Percentiles rank a stretch among this genome's conserved stretches.
Evolutionary conservation across 2,797 vertebrate species (phyloP).

Genomic region (Poeciliopsis paucimaculata): DNA sequence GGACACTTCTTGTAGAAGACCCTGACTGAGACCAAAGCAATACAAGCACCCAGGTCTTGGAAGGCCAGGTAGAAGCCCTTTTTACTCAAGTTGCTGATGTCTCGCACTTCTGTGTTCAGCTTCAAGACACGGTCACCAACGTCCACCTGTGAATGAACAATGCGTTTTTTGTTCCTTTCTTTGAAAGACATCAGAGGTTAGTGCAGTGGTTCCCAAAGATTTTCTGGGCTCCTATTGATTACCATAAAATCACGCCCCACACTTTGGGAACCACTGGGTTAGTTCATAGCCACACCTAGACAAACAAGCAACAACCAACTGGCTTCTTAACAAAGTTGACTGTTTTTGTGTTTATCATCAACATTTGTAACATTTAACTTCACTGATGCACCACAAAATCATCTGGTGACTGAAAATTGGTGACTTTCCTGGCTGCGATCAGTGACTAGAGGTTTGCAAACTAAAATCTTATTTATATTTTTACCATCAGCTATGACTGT

Average conservation of each 20-base stretch:
- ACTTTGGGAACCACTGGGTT: not conserved
- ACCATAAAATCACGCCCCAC: too few relatives aligned
- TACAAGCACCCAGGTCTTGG: conserved; percentile 86
- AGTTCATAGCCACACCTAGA: not conserved
- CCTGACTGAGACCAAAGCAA: conserved; percentile 86
- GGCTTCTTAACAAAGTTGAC: not conserved
- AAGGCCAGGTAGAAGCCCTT: conserved; percentile 88
- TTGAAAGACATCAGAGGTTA: not conserved
- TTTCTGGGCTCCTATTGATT: too few relatives aligned
- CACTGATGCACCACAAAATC: not conserved
- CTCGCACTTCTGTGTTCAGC: conserved; percentile 87
- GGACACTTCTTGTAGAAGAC: conserved; percentile 89
- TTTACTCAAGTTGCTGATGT: conserved; percentile 86
- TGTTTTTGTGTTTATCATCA: not conserved
- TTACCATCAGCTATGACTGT: not conserved
- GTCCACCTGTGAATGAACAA: conserved; percentile 73
- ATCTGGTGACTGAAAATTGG: not conserved
- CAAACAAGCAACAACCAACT: not conserved
- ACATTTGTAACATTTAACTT: not conserved
- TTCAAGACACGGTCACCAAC: conserved; percentile 89
- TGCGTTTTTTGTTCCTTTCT: not conserved
- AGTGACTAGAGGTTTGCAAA: not conserved
- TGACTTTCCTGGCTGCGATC: not conserved
- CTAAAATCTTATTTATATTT: not conserved
- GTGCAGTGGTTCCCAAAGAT: not conserved